phyloP scores from a whole-genome alignment of 2,888 invertebrate genomes.

The Cheilosia vulpina region DNA sequence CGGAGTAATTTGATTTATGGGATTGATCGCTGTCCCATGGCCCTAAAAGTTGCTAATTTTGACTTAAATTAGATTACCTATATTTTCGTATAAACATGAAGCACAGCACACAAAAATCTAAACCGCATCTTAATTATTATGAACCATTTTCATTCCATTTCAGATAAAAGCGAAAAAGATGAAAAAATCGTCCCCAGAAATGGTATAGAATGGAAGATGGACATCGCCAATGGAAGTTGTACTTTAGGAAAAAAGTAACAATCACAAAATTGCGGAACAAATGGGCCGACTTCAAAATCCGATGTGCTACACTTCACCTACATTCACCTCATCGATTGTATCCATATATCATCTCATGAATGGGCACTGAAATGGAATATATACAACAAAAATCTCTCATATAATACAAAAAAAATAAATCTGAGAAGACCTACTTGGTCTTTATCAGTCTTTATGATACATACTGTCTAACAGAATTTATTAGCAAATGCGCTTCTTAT shows the following conservation, averaged over 20 bases:
- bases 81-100: background rate
- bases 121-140: background rate
- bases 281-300: slow-evolving; percentile 34
- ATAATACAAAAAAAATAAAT: slow-evolving; percentile 36
- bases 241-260: slow-evolving; percentile 14
- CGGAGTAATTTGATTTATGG: too few species aligned
- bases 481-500: slow-evolving; percentile 50
- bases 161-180: slow-evolving; percentile 81
- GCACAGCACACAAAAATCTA: background rate
- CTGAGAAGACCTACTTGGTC: slow-evolving; percentile 48
- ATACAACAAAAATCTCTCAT: slow-evolving; percentile 12
- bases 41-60: too few species aligned
- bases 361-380: slow-evolving; percentile 13
- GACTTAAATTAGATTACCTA: background rate
- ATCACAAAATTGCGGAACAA: slow-evolving; percentile 38
- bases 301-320: slow-evolving; percentile 46
- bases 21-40: too few species aligned
- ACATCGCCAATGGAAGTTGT: slow-evolving; percentile 12
- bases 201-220: slow-evolving; percentile 76
- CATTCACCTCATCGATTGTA: slow-evolving; percentile 33
- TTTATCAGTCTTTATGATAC: background rate
- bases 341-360: slow-evolving; percentile 27
- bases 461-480: slow-evolving; percentile 40
- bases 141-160: slow-evolving; percentile 57
- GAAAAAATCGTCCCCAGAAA: slow-evolving; percentile 79